phyloP scores from a whole-genome alignment of 2,888 invertebrate species.

The Melieria omissa region DNA sequence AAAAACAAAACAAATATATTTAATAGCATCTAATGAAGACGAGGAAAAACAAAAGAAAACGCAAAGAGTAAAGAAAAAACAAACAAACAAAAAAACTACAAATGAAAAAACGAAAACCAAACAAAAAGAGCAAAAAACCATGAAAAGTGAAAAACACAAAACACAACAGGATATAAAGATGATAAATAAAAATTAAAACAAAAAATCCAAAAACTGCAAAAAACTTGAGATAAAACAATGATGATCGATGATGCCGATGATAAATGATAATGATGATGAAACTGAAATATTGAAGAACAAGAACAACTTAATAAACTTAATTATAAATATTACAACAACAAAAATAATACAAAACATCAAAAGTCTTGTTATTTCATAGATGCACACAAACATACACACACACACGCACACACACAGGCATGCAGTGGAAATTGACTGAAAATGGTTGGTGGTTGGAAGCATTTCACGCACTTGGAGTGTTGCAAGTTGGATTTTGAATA shows the following conservation, averaged over 20 bases:
- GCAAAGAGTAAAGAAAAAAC: neutral
- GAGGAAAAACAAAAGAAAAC: neutral
- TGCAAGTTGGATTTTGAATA: too few relatives aligned
- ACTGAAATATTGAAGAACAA: slow-evolving; percentile 17
- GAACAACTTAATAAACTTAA: slow-evolving; percentile 44
- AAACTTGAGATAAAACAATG: slow-evolving; percentile 21
- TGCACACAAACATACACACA: too few relatives aligned
- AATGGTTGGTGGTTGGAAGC: too few relatives aligned
- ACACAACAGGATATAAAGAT: neutral
- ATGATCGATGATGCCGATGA: slow-evolving; percentile 19
- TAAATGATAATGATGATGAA: slow-evolving; percentile 15
- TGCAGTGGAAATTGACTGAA: too few relatives aligned
- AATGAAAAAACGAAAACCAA: neutral
- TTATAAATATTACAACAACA: slow-evolving; percentile 45
- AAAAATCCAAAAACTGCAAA: slow-evolving; percentile 10
- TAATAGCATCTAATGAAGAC: slow-evolving; percentile 25
- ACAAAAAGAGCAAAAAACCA: slow-evolving; percentile 21
- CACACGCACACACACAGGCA: too few relatives aligned
- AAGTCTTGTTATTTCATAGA: slow-evolving; percentile 16
- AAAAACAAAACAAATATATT: slow-evolving; percentile 27
- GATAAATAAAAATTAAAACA: slow-evolving; percentile 7
- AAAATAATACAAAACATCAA: slow-evolving; percentile 27
- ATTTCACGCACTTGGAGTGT: too few relatives aligned
- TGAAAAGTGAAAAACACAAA: slow-evolving; percentile 9
- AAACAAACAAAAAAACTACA: too few relatives aligned